Conservation (phyloP, 1,140 invertebrate species). For the Sycophaga agraensis region DNA sequence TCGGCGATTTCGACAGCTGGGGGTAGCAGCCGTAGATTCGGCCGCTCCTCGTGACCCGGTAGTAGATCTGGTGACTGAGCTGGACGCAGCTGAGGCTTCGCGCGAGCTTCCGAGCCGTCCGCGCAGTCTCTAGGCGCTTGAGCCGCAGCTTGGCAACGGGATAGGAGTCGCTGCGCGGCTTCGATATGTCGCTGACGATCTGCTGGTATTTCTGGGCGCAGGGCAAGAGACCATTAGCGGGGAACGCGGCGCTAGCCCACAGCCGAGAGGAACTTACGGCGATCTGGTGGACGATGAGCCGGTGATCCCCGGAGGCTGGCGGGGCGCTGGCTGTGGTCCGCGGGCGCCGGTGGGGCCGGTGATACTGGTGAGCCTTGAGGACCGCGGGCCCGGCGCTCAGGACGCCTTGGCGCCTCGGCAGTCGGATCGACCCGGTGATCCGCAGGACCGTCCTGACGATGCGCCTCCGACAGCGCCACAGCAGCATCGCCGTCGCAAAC, state of each 20-base stretch:
- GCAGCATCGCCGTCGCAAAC: slow-evolving; percentile 43
- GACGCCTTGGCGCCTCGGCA: neutral
- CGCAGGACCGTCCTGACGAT: slow-evolving; percentile 37
- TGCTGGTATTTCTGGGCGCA: no score
- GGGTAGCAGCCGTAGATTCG: slow-evolving; percentile 52
- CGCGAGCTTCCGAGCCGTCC: slow-evolving; percentile 33
- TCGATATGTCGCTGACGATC: no score
- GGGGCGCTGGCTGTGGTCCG: neutral
- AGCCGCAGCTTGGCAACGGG: slow-evolving; percentile 33
- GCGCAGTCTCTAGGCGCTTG: slow-evolving; percentile 43
- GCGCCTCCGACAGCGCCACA: slow-evolving; percentile 45
- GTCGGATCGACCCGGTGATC: neutral
- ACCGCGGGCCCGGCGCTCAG: neutral
- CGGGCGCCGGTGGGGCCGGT: neutral
- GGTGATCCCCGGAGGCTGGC: neutral
- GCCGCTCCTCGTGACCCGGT: slow-evolving; percentile 51
- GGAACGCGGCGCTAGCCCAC: no score
- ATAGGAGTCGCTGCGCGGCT: no score
- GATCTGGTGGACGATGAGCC: neutral
- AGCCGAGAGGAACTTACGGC: no score
- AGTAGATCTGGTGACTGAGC: slow-evolving; percentile 40
- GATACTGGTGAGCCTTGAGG: neutral
- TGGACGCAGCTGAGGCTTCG: slow-evolving; percentile 26
- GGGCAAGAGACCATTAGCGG: slow-evolving; percentile 15
- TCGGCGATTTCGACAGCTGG: slow-evolving; percentile 31